Conservation (phyloP, 2,888 invertebrate species). For the Carpatolechia fugitivella region DNA sequence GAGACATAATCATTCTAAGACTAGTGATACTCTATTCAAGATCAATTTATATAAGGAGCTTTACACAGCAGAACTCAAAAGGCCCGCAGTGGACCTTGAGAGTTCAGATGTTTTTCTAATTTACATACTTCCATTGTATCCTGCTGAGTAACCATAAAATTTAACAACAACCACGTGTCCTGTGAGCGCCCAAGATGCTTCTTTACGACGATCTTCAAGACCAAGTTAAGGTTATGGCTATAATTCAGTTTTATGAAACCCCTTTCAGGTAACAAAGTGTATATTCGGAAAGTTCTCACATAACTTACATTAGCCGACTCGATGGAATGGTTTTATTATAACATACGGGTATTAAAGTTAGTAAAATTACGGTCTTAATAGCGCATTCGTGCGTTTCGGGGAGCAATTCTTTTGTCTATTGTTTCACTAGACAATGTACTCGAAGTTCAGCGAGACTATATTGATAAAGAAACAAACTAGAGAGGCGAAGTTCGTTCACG, state of each 20-base stretch:
- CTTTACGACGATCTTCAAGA: slow-evolving; percentile 71
- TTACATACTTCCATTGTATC: slow-evolving; percentile 71
- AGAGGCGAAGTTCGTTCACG: not conserved
- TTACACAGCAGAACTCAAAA: slow-evolving; percentile 42
- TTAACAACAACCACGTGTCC: slow-evolving; percentile 71
- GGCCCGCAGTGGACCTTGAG: slow-evolving; percentile 36
- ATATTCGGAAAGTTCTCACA: slow-evolving; percentile 64
- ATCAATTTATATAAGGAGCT: slow-evolving; percentile 34
- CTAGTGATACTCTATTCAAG: slow-evolving; percentile 32
- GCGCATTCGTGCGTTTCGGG: slow-evolving; percentile 13
- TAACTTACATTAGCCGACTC: slow-evolving; percentile 47
- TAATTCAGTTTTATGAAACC: slow-evolving; percentile 78
- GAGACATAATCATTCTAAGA: no score
- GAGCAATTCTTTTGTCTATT: slow-evolving; percentile 49
- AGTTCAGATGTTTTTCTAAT: slow-evolving; percentile 50
- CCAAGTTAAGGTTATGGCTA: slow-evolving; percentile 72
- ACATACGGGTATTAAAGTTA: slow-evolving; percentile 26
- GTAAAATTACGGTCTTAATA: slow-evolving; percentile 32
- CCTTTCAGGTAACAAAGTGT: slow-evolving; percentile 73
- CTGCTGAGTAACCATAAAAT: slow-evolving; percentile 69
- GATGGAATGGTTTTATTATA: slow-evolving; percentile 27
- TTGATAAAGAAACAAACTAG: not conserved
- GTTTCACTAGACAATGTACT: slow-evolving; percentile 24
- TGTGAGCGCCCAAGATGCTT: slow-evolving; percentile 66
- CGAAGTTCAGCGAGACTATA: not conserved